Base-by-base conservation (phyloP, 92 coral and sea anemone species). In the Micromussa lordhowensis region DNA sequence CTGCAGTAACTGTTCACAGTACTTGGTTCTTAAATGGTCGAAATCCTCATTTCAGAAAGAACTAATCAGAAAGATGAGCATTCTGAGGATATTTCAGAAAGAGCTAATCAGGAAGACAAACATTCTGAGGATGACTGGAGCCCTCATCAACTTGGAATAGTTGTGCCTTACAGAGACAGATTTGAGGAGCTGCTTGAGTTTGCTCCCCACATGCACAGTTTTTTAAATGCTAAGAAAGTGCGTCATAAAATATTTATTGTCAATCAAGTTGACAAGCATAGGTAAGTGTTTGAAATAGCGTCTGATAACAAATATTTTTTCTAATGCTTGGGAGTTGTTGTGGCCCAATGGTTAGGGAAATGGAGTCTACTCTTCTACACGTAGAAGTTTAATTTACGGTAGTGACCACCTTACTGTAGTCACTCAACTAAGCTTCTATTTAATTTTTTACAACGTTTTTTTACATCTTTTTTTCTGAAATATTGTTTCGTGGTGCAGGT, bases 131-230 rank as follows among this genome's bases (percentile, higher is more conserved):
- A 81, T 24, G 81, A 31, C 44, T 95, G 98, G 98, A 96, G 95
- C 22, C 94, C 95, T 75, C 99, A 97, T 84, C 93, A 94, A 58
- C 96, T 97, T 92, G 99, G 98, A 36, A 78, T 97, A 84, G 96
- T 97, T 75, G 98, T 97, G 29, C 99, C 99, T 58, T 97, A 86
- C 85, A 88, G 99, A 59, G 93, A 94, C 84, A 93, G 99, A 93
- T 94, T 97, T 94, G 99, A 97, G 88, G 99, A 97, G 80, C 90
- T 97, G 66, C 73, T 97, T 34, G 98, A 92, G 70, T 97, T 97
- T 97, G 98, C 94, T 68, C 99, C 99, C 48, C 95, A 97, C 78
- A 97, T 97, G 99, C 94, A 95, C 90, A 90, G 76, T 61, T 97
- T 91, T 87, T 87, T 97, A 69, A 94, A 87, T 82, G 93, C 92